Evolutionary conservation across 2,797 vertebrate species (phyloP).

Genomic region (Acanthurus lineatus): DNA sequence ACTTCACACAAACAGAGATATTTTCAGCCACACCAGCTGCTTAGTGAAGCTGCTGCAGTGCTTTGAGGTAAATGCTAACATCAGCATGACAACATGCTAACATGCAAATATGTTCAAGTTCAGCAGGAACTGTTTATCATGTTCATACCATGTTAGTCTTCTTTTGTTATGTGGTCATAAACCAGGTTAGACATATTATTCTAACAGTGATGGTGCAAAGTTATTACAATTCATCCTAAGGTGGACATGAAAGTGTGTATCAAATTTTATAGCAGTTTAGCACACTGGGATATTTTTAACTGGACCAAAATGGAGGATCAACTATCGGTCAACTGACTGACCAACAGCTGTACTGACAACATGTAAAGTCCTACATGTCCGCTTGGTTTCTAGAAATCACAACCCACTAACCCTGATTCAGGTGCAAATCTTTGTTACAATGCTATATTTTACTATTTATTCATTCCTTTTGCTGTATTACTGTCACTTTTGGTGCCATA

Average conservation of each 20-base stretch:
- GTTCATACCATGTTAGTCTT: not conserved
- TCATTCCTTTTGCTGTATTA: no score
- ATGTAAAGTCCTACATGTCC: not conserved
- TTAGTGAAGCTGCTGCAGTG: not conserved
- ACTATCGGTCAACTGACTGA: not conserved
- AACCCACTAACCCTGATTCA: no score
- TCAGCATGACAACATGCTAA: not conserved
- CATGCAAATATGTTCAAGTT: not conserved
- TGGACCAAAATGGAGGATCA: not conserved
- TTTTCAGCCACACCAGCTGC: not conserved
- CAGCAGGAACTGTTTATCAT: not conserved
- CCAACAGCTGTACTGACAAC: not conserved
- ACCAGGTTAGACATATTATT: not conserved
- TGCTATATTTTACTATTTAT: no score
- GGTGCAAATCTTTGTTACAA: no score
- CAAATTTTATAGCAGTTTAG: not conserved
- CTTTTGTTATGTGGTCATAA: not conserved
- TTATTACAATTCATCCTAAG: not conserved
- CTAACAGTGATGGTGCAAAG: not conserved
- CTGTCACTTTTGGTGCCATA: no score
- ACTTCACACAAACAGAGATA: no score
- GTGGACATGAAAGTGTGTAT: no score
- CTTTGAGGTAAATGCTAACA: not conserved
- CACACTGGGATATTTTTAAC: not conserved
- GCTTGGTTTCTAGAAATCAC: not conserved